Conservation (phyloP, 2,797 vertebrate species). For the Rhincodon typus region DNA sequence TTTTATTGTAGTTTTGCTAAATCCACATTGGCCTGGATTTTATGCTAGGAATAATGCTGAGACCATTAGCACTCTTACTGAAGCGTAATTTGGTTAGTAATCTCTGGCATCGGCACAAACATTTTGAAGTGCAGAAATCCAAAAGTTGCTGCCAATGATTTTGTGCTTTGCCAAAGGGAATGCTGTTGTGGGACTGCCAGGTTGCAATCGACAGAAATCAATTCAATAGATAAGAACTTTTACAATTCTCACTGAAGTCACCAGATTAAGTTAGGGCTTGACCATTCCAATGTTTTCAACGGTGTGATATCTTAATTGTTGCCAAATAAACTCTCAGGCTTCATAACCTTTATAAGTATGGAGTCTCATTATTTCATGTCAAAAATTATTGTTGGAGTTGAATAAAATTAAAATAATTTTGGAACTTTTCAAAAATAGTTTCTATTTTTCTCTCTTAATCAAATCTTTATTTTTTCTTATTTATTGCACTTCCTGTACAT, state of each 20-base stretch:
- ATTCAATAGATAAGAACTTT: too few species aligned
- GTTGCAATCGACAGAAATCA: too few species aligned
- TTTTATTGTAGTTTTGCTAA: background rate
- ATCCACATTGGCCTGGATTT: background rate
- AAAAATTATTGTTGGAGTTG: background rate
- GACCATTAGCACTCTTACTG: background rate
- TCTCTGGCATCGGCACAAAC: background rate
- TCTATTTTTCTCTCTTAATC: background rate
- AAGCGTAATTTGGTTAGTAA: background rate
- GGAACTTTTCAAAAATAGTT: background rate
- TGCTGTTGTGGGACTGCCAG: too few species aligned
- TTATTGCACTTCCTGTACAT: background rate
- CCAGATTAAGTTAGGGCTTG: background rate
- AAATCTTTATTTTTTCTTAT: background rate
- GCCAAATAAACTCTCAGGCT: background rate
- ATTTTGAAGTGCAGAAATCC: background rate
- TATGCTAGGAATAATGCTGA: background rate
- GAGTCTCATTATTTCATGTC: background rate
- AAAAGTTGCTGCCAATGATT: background rate
- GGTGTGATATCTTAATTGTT: background rate
- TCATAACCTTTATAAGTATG: background rate
- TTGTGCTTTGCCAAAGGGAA: too few species aligned
- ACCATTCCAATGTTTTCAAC: background rate
- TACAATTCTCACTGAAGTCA: background rate
- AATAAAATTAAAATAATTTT: background rate